These are phyloP conservation scores for Mormyrops boulengeri DNA, from an alignment of 2,797 vertebrate genomes.

Conservation along the genomic window DNA sequence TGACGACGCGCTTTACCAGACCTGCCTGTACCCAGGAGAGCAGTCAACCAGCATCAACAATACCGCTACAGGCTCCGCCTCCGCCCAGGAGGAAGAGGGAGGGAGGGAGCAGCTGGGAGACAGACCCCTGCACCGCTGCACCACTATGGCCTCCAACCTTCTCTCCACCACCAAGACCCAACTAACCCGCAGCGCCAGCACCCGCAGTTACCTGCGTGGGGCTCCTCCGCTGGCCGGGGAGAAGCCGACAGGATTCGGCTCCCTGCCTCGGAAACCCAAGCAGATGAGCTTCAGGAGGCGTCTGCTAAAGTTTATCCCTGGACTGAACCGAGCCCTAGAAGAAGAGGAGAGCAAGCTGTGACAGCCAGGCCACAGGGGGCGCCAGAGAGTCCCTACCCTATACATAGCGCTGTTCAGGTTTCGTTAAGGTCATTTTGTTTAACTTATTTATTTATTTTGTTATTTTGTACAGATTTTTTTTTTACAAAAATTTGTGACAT, in stretches of 20 bases:
- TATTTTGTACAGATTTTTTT: not conserved
- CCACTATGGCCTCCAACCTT: conserved; percentile 57
- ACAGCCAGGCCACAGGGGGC: not conserved
- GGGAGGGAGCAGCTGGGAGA: conserved; percentile 34
- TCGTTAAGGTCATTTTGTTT: not conserved
- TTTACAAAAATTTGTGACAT: not conserved
- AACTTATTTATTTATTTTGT: conserved; percentile 19
- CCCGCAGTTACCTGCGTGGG: conserved; percentile 55
- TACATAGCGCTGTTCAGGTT: not conserved
- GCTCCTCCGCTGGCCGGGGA: conserved; percentile 45
- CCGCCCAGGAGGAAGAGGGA: not conserved
- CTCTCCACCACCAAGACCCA: conserved; percentile 54
- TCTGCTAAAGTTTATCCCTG: conserved; percentile 90
- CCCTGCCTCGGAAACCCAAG: conserved; percentile 71
- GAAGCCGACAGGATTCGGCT: conserved; percentile 52
- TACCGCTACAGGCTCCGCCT: not conserved
- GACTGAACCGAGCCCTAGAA: conserved; percentile 84
- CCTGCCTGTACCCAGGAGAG: conserved; percentile 67
- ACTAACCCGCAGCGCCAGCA: conserved; percentile 81
- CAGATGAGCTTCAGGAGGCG: conserved; percentile 81
- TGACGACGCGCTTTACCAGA: conserved; percentile 83
- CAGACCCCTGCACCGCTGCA: not conserved
- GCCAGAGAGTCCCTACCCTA: not conserved
- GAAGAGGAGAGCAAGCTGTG: conserved; percentile 95
- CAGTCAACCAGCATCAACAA: conserved; percentile 20